These are phyloP conservation scores for Axinella damicornis DNA, from an alignment of 37 sponge, comb jelly and placozoan species.

Conservation along the genomic window DNA sequence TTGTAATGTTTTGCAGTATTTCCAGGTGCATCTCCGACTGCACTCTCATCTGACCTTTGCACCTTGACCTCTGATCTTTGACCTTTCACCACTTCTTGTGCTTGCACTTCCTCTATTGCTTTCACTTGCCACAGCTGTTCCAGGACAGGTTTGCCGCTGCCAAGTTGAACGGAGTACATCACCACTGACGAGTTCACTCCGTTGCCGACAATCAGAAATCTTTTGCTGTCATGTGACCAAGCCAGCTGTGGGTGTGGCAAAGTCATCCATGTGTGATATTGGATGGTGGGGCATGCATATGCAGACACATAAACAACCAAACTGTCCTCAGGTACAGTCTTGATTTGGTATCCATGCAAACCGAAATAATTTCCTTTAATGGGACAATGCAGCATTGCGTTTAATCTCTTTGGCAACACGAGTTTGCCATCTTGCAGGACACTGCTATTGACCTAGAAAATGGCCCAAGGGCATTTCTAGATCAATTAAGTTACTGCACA, in stretches of 20 bases:
- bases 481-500: too few relatives aligned
- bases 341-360: too few relatives aligned
- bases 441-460: too few relatives aligned
- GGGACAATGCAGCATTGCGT: too few relatives aligned
- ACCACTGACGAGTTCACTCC: conserved; percentile 55
- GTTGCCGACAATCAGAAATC: conserved; percentile 63
- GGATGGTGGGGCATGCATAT: neutral
- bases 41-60: neutral
- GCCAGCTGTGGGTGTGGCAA: conserved; percentile 62
- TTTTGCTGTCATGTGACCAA: conserved; percentile 58
- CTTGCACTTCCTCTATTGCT: conserved; percentile 18
- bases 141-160: neutral
- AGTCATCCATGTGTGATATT: too few relatives aligned
- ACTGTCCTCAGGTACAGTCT: too few relatives aligned
- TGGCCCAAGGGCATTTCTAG: too few relatives aligned
- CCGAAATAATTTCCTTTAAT: too few relatives aligned
- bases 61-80: neutral
- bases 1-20: conserved; percentile 17
- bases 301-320: neutral
- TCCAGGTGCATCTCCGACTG: neutral
- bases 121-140: conserved; percentile 34
- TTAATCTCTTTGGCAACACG: too few relatives aligned
- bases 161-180: conserved; percentile 26
- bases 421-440: too few relatives aligned
- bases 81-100: neutral